Percentiles rank a stretch among this genome's conserved stretches.
Conservation (phyloP, 2,113 vertebrate species). For the Xiphorhynchus elegans region DNA sequence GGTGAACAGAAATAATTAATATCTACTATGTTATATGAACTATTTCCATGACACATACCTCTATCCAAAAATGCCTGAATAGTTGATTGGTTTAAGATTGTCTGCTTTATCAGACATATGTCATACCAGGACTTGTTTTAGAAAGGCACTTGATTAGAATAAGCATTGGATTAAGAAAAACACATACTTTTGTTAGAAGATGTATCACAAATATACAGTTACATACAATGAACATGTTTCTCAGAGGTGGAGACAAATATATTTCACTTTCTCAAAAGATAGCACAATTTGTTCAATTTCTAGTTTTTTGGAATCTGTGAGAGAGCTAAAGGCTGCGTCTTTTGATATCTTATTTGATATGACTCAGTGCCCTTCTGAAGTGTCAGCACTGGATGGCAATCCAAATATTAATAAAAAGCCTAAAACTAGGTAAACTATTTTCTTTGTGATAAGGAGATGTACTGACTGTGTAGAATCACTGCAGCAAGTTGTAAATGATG, state of each 20-base stretch:
- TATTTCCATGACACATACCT: background rate
- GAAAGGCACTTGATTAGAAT: background rate
- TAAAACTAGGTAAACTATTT: background rate
- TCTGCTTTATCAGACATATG: background rate
- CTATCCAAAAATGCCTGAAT: background rate
- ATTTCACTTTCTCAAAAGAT: background rate
- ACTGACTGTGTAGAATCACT: background rate
- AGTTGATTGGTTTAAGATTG: background rate
- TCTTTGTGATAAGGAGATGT: background rate
- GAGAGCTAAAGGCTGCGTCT: background rate
- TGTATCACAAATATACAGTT: background rate
- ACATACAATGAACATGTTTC: background rate
- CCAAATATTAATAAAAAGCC: background rate
- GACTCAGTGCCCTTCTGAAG: background rate
- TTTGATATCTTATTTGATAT: background rate
- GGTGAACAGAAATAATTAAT: background rate
- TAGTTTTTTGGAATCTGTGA: background rate
- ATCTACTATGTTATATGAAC: background rate
- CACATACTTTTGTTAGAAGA: background rate
- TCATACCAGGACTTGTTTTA: background rate
- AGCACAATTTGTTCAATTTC: background rate
- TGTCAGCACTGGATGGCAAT: background rate
- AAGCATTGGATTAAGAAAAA: background rate
- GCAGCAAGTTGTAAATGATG: constrained; percentile 15
- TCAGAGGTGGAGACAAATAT: background rate